Evolutionary conservation across 2,797 vertebrate genomes (phyloP), one percentile per base, ranked within the genome.

Genomic region (Perodicticus potto): DNA sequence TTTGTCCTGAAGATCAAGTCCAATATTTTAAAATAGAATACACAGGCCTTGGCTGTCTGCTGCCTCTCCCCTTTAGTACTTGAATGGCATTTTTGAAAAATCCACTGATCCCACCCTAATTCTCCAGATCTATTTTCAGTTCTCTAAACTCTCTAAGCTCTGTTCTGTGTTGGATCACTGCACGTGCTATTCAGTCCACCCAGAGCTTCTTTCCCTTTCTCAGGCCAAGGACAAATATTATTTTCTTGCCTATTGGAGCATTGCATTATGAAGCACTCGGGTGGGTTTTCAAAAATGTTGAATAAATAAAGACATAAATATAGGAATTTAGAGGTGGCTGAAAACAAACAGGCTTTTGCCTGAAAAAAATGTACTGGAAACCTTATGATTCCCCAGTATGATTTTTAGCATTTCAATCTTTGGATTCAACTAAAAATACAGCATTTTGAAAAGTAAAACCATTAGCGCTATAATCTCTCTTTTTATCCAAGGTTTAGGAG

Each of bases 401-500:
- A 86, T 40, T 89, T 92, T 96, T 93, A 89, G 53, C 34, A 59
- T 97, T 93, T 93, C 37, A 80, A 7, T 22, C 43, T 85, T 93
- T 83, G n/a, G n/a, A 14, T 61, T 96, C 65, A 93, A 49, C 27
- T 20, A 78, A 32, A 95, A 96, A 86, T 96, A 72, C 11, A 84
- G 23, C 69, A 84, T 91, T 90, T 61, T 94, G 61, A 76, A 94
- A 89, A 90, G 43, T 89, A 86, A 92, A 96, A 67, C 22, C 85
- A 69, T 37, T 94, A 94, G 93, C 89, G 90, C 49, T 67, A 88
- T 96, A 94, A 97, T 96, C 89, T 94, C 43, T 94, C 29, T 80
- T 96, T 96, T 91, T 20, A 94, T 45, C 17, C 27, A 43, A 78
- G 72, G 45, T 55, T 97, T 90, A 92, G 43, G 37, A 92, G 20